Evolutionary conservation across 2,888 invertebrate genomes (phyloP).

Genomic region (Amiota minor): DNA sequence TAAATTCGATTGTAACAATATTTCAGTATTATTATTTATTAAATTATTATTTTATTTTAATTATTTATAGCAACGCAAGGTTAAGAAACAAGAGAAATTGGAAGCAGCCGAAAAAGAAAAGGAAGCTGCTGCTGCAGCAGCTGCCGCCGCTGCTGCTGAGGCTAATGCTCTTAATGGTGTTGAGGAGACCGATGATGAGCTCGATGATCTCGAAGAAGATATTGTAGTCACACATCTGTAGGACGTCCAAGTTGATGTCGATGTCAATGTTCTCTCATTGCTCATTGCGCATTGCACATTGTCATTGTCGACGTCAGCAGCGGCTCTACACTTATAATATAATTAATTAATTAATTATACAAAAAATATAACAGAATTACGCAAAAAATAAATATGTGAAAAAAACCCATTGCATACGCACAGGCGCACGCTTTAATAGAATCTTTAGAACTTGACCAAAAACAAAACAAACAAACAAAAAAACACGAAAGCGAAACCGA

Average conservation of each 20-base stretch:
- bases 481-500: not conserved
- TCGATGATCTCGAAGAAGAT: slow-evolving; percentile 90
- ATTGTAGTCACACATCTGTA: slow-evolving; percentile 90
- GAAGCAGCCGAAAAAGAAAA: slow-evolving; percentile 78
- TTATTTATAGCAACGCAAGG: slow-evolving; percentile 77
- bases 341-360: too few relatives aligned
- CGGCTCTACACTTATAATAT: not conserved
- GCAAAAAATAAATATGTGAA: slow-evolving; percentile 12
- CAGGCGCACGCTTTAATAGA: slow-evolving; percentile 41
- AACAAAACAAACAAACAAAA: slow-evolving; percentile 1
- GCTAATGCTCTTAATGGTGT: slow-evolving; percentile 69
- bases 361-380: not conserved
- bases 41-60: slow-evolving; percentile 11
- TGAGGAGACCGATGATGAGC: slow-evolving; percentile 89
- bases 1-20: not conserved
- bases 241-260: slow-evolving; percentile 38
- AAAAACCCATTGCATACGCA: slow-evolving; percentile 50
- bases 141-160: slow-evolving; percentile 72
- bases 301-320: slow-evolving; percentile 35
- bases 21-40: not conserved
- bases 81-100: slow-evolving; percentile 81
- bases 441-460: not conserved
- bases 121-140: slow-evolving; percentile 78
- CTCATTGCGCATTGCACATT: slow-evolving; percentile 45
- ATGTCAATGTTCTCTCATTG: slow-evolving; percentile 38